Evolutionary conservation across 2,113 vertebrate genomes (phyloP), one percentile per base, ranked within the genome.

Genomic region (Spea multiplicata): DNA sequence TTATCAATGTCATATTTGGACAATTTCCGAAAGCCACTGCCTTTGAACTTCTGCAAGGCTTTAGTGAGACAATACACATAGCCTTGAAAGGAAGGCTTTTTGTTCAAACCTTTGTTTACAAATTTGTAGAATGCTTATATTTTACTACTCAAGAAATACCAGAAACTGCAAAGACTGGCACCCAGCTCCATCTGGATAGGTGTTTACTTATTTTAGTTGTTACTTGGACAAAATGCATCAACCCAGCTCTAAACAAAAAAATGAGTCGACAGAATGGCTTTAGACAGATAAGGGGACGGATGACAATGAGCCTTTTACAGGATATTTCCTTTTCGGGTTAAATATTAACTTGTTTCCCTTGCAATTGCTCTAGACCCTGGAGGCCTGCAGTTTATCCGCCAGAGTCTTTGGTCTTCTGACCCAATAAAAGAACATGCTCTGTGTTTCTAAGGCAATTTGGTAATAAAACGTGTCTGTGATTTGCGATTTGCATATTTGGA

Each of bases 371-470:
- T 85, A 86, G 88, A 87, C 89, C 89, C 89, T 91, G 90, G 91
- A 94, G 86, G 86, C 90, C 83, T 82, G 89, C 74, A 84, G 86
- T 90, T 92, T 93, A 91, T 92, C 94, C 84, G 90, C 89, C 84
- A 90, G 90, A 86, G 87, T 91, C 88, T 91, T 91, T 93, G 95
- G 94, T 95, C 97, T 96, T 91, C 93, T 89, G 92, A 89, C 91
- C 93, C 94, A 93, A 94, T 97, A 95, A 94, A 94, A 90, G 90
- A 90, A 89, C 94, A 95, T 96, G 94, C 93, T 96, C 93, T 89
- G 86, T 91, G 90, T 89, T 91, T 92, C 94, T 96, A 91, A 89
- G 95, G 94, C 94, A 97, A 95, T 94, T 92, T 83, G 90, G 92
- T 91, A 93, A 93, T 97, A 97, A 98, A 95, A 96, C 85, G 88